Conservation (phyloP, 37 sponge, comb jelly and placozoan species). For the Amphimedon queenslandica region DNA sequence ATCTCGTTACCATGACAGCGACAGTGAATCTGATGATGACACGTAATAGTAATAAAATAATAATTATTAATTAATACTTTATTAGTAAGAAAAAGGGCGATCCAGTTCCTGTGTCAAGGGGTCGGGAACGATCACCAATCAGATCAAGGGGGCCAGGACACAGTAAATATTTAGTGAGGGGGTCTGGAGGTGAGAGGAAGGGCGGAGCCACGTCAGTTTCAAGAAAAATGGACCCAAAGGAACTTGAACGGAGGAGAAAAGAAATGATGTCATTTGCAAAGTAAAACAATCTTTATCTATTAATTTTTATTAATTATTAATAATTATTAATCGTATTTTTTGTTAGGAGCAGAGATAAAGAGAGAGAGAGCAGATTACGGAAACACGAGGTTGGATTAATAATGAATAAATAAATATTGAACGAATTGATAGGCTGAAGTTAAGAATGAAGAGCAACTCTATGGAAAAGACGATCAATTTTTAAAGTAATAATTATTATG, state of each 20-base stretch:
- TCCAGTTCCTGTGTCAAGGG: neutral
- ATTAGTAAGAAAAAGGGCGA: neutral
- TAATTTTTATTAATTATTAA: neutral
- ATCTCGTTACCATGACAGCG: neutral
- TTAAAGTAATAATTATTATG: neutral
- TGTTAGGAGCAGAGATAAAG: conserved; percentile 30
- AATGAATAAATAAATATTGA: too few species aligned
- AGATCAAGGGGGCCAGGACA: conserved; percentile 1
- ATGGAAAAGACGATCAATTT: neutral
- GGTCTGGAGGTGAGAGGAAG: conserved; percentile 5
- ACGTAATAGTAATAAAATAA: neutral
- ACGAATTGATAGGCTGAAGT: neutral
- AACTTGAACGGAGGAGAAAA: conserved; percentile 55
- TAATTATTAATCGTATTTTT: neutral
- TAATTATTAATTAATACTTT: neutral
- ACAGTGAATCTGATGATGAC: neutral
- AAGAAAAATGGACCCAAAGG: conserved; percentile 30
- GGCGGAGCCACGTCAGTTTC: neutral
- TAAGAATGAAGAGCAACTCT: neutral
- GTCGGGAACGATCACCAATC: neutral
- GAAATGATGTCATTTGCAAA: conserved; percentile 77
- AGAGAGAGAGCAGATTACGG: conserved; percentile 56
- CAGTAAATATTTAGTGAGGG: neutral
- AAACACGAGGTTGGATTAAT: conserved; percentile 10
- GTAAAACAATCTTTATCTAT: neutral